phyloP scores from a whole-genome alignment of 2,888 invertebrate genomes.

The Oscheius sp. region DNA sequence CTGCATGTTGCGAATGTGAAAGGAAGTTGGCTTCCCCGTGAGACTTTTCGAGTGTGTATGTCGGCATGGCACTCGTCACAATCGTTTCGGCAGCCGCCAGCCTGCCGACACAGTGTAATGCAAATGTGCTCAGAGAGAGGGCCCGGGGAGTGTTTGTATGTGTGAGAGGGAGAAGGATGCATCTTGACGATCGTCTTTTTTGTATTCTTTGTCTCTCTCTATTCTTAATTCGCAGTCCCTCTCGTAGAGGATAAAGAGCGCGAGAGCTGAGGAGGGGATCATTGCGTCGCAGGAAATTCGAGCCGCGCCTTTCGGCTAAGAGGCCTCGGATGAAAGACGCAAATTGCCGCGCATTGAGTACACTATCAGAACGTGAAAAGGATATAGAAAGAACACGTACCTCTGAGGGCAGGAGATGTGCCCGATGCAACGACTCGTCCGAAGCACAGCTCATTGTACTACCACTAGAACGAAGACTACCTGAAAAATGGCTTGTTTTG shows the following conservation, averaged over 20 bases:
- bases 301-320: conserved; percentile 35
- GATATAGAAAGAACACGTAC: conserved; percentile 2
- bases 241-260: too few relatives aligned
- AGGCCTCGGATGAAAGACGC: conserved; percentile 38
- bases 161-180: neutral
- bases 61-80: conserved; percentile 33
- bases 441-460: conserved; percentile 72
- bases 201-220: too few relatives aligned
- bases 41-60: conserved; percentile 24
- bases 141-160: conserved; percentile 26
- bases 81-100: conserved; percentile 33
- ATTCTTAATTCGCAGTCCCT: too few relatives aligned
- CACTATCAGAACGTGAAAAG: conserved; percentile 13
- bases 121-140: conserved; percentile 33
- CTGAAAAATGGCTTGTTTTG: conserved; percentile 39
- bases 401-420: conserved; percentile 30
- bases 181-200: neutral
- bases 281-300: conserved; percentile 37
- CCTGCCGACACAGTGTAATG: conserved; percentile 32
- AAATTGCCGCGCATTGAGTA: conserved; percentile 32
- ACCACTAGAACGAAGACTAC: conserved; percentile 69
- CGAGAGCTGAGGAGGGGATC: conserved; percentile 13
- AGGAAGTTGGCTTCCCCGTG: conserved; percentile 21
- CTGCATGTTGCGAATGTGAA: neutral
- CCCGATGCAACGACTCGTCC: conserved; percentile 62